A percentile compares a stretch with the other conserved stretches of the same genome.
These are phyloP conservation scores for Drosophila mimica DNA, from an alignment of 2,888 invertebrate species.

Conservation along the genomic window DNA sequence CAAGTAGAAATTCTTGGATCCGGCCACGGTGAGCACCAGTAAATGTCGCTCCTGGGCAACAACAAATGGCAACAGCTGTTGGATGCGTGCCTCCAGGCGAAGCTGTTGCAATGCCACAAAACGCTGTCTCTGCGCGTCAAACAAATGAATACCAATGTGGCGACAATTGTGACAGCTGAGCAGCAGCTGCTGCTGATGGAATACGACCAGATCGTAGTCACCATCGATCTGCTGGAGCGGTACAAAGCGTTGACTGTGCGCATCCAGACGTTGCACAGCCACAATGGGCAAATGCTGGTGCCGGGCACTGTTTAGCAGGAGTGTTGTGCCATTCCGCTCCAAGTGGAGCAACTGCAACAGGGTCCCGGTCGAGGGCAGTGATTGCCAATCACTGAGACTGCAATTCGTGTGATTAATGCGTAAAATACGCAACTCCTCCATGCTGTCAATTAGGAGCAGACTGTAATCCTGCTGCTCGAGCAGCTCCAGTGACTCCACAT, in stretches of 20 bases:
- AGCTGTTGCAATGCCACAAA: slow-evolving; percentile 76
- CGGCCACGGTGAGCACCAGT: slow-evolving; percentile 67
- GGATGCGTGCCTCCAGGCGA: slow-evolving; percentile 69
- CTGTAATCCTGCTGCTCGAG: slow-evolving; percentile 17
- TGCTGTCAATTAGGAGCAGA: slow-evolving; percentile 70
- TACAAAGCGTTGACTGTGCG: slow-evolving; percentile 59
- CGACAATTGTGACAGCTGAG: slow-evolving; percentile 77
- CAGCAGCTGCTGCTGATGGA: slow-evolving; percentile 65
- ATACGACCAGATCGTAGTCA: slow-evolving; percentile 78
- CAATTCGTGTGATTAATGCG: slow-evolving; percentile 57
- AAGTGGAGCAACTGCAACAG: slow-evolving; percentile 64
- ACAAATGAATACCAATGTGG: slow-evolving; percentile 69
- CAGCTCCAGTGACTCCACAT: slow-evolving; percentile 56
- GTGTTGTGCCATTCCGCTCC: slow-evolving; percentile 19
- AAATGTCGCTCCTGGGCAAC: slow-evolving; percentile 68
- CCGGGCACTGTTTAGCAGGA: slow-evolving; percentile 64
- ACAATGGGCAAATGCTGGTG: slow-evolving; percentile 64
- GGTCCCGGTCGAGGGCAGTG: slow-evolving; percentile 69
- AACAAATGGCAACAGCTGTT: slow-evolving; percentile 70
- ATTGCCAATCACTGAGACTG: slow-evolving; percentile 78
- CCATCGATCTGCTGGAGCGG: slow-evolving; percentile 78
- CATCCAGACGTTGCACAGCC: slow-evolving; percentile 68
- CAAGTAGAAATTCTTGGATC: slow-evolving; percentile 73
- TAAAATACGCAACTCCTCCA: slow-evolving; percentile 79
- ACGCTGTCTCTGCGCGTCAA: not conserved